Evolutionary conservation across 2,113 vertebrate genomes (phyloP), one percentile per base, ranked within the genome.

Genomic region (human): DNA sequence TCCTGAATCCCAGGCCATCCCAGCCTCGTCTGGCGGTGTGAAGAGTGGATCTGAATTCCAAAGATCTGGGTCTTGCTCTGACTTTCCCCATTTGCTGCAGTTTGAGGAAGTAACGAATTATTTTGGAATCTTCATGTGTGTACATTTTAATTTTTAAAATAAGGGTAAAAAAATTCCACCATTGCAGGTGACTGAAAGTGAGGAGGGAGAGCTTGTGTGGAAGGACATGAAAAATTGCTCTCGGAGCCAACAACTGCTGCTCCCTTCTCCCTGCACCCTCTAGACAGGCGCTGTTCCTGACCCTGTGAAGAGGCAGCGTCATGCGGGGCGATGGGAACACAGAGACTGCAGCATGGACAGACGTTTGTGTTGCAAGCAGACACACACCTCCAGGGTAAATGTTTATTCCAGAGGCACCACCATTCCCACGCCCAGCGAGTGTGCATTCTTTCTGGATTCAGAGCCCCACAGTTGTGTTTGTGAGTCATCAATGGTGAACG

Each of bases 391-490:
- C 0, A 22, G 52, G n/a, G 4, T 14, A 32, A 23, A 16, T 10
- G 12, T 75, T 75, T 5, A 30, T 11, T 48, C 59, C 43, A 3
- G 16, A 23, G 8, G 32, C 13, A 3, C 35, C 13, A 6, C 59
- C 4, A 0, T 6, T 38, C 16, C 68, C 68, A 38, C 16, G 20
- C 38, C 4, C 6, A 6, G 8, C 1, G 8, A 8, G 0, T 1
- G 25, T 0, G 22, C 8, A 0, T 2, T 13, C 0, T 6, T 45
- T 38, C 59, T 25, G 45, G 38, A 18, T 11, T 2, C 30, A 3
- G 11, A n/a, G 61, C 64, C 35, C 61, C 27, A 18, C 9, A 32
- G 18, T 5, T 1, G 18, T 30, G 5, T 4, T 0, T 0, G 0
- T 25, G 40, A 18, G 45, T 84, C 92, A 22, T 13, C 30, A 1